Base-by-base conservation (phyloP, 1,140 invertebrate genomes). In the Dolichoris vasculosae region DNA sequence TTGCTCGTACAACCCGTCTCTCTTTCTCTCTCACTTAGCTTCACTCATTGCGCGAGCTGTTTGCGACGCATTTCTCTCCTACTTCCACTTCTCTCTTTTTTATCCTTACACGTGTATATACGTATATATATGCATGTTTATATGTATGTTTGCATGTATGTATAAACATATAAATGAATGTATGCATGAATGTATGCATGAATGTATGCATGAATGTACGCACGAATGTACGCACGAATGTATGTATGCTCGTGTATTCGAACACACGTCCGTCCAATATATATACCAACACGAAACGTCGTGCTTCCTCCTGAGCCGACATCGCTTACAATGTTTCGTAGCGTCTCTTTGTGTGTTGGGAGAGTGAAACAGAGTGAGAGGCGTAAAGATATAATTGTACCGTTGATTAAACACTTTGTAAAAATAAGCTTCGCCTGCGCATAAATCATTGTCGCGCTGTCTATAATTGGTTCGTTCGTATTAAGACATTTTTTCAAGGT, bases 391-490 rank as follows among this genome's bases (percentile, higher is more conserved):
- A 85, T 85, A 85, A 85, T 85, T 85, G 84, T 85, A 85, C 43
- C 79, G 84, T 82, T 86, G 84, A 86, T 86, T 86, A 86, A 86
- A 86, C 84, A 78, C 79, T 86, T 86, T 86, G 80, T 86, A 86
- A 86, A 86, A 86, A 86, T 86, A 86, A 86, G 84, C 48, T 32
- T 15, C 35, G 63, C n/a, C 40, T 43, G 69, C 40, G 69, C 30
- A 67, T 86, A 86, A 86, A 86, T 86, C 84, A 82, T 86, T 82
- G 84, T 86, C 84, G 84, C 73, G n/a, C 64, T 78, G 59, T 78
- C 73, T 86, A 86, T 86, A 86, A 86, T 86, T 86, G 77, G 67
- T 86, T 81, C 78, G 38, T 64, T 59, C 69, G 67, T 48, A 38
- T 9, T 64, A 13, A 73, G 67, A 73, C 23, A 43, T 75, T 82